These are phyloP conservation scores for Cottoperca gobio DNA, from an alignment of 2,797 vertebrate genomes.

Conservation along the genomic window DNA sequence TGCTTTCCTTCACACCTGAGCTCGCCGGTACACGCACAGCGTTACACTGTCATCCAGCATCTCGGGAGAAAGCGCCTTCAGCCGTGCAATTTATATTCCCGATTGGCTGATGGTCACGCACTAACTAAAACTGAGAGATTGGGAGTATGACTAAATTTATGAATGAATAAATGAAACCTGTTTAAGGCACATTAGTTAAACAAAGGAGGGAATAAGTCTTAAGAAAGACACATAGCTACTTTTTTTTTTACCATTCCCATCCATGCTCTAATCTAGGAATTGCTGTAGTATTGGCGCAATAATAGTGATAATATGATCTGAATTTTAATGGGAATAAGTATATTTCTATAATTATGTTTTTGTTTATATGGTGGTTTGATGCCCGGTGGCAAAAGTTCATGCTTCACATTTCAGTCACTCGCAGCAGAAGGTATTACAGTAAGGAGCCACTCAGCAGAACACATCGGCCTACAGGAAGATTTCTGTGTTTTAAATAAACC, in stretches of 20 bases:
- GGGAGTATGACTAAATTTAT: slow-evolving; percentile 20
- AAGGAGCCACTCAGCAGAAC: slow-evolving; percentile 41
- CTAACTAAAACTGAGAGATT: slow-evolving; percentile 30
- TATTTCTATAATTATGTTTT: not conserved
- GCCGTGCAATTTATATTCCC: slow-evolving; percentile 31
- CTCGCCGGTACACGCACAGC: slow-evolving; percentile 15
- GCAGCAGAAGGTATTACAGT: slow-evolving; percentile 11
- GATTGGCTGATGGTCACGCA: slow-evolving; percentile 17
- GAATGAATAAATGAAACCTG: slow-evolving; percentile 21
- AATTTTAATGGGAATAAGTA: not conserved
- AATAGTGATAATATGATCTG: not conserved
- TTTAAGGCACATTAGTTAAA: slow-evolving; percentile 9
- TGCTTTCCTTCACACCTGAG: slow-evolving; percentile 36
- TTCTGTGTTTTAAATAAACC: slow-evolving; percentile 69
- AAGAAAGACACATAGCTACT: not conserved
- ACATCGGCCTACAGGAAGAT: slow-evolving; percentile 44
- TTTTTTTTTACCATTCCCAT: not conserved
- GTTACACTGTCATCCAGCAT: slow-evolving; percentile 18
- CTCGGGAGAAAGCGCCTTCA: slow-evolving; percentile 4
- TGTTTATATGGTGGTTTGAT: not conserved
- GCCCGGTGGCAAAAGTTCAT: not conserved
- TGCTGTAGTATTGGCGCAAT: not conserved
- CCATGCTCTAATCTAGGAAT: not conserved
- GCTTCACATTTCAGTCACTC: not conserved
- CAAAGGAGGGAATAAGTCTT: not conserved